Percentiles rank a stretch among this genome's conserved stretches.
Evolutionary conservation across 2,113 vertebrate species (phyloP).

Genomic region (Tragulus kanchil): DNA sequence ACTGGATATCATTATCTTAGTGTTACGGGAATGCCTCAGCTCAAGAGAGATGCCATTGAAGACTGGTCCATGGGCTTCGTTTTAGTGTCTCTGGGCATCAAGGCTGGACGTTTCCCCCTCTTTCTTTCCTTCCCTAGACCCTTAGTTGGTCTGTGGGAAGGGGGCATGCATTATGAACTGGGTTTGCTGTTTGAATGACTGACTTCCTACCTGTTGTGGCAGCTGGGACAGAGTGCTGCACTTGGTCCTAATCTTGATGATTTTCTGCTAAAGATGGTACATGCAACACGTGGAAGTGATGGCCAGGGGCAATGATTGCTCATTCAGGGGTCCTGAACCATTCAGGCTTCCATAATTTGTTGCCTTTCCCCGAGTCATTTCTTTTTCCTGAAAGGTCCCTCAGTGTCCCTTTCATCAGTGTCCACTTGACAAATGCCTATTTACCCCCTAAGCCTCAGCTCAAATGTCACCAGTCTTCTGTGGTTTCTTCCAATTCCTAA

Average conservation of each 20-base stretch:
- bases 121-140: background rate
- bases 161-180: background rate
- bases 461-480: background rate
- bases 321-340: background rate
- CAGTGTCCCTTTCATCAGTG: background rate
- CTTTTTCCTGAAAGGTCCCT: background rate
- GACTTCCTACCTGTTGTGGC: background rate
- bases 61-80: background rate
- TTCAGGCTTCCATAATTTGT: background rate
- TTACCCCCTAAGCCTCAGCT: background rate
- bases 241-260: background rate
- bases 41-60: background rate
- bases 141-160: background rate
- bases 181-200: background rate
- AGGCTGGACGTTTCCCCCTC: background rate
- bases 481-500: background rate
- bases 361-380: background rate
- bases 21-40: background rate
- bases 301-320: background rate
- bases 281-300: background rate
- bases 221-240: background rate
- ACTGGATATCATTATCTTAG: background rate
- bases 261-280: background rate
- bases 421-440: background rate
- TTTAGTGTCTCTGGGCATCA: background rate